A percentile compares a stretch with the other conserved stretches of the same genome.
phyloP scores from a whole-genome alignment of 2,797 vertebrate genomes.

The Crocidura indochinensis region DNA sequence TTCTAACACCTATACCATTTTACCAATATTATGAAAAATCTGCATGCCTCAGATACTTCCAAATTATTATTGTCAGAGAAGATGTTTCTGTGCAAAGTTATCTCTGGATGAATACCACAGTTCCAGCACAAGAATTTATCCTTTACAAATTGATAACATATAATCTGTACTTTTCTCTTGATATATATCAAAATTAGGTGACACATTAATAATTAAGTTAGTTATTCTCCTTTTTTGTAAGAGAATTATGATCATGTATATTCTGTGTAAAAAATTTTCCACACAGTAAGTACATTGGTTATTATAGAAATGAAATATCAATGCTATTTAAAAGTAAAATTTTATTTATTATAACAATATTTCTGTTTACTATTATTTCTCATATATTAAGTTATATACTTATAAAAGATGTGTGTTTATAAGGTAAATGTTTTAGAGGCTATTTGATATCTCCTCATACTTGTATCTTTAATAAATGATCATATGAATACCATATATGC shows the following conservation, averaged over 20 bases:
- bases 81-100: not conserved
- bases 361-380: not conserved
- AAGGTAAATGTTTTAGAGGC: not conserved
- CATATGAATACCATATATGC: not conserved
- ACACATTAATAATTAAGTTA: not conserved
- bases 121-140: not conserved
- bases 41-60: not conserved
- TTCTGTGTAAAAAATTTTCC: constrained; percentile 24
- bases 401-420: not conserved
- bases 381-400: not conserved
- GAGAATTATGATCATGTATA: not conserved
- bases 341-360: not conserved
- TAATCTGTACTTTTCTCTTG: not conserved
- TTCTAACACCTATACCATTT: not conserved
- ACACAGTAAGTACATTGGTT: not conserved
- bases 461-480: constrained; percentile 36
- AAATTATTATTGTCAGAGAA: not conserved
- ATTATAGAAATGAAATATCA: not conserved
- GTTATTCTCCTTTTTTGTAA: not conserved
- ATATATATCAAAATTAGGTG: not conserved
- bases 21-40: not conserved
- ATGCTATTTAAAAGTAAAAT: constrained; percentile 44
- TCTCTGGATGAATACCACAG: not conserved
- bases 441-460: not conserved
- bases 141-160: not conserved